A percentile compares a stretch with the other conserved stretches of the same genome.
Conservation (phyloP, 2,113 vertebrate genomes). For the Pycnonotus jocosus region DNA sequence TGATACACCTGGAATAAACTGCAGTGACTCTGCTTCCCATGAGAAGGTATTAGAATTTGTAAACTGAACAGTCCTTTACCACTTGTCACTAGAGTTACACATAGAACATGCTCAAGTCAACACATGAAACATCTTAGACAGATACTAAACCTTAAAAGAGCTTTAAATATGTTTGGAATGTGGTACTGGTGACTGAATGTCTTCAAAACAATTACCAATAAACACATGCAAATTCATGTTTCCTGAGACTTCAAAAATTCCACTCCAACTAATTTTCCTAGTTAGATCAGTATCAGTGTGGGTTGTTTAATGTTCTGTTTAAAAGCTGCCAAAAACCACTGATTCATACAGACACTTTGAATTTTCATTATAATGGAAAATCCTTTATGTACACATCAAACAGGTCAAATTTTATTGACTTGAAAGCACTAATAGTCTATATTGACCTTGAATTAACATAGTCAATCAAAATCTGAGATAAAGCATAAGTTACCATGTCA, state of each 20-base stretch:
- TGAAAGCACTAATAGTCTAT: neutral
- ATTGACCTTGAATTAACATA: neutral
- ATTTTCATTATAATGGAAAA: neutral
- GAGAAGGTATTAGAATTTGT: neutral
- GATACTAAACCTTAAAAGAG: neutral
- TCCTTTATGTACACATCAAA: neutral
- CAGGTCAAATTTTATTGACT: neutral
- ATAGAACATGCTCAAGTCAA: neutral
- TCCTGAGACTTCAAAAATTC: neutral
- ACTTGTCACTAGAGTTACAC: neutral
- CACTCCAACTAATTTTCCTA: neutral
- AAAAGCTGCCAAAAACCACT: neutral
- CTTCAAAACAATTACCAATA: neutral
- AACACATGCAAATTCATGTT: neutral
- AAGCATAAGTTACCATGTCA: accelerated
- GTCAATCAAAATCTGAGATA: neutral
- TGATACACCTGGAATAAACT: neutral
- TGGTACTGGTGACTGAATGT: neutral
- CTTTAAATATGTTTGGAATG: neutral
- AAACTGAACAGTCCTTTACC: neutral
- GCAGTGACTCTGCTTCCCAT: neutral
- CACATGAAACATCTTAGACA: accelerated
- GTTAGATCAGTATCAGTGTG: neutral
- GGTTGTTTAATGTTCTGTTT: neutral
- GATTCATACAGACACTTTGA: neutral